Evolutionary conservation across 2,113 vertebrate species (phyloP), one percentile per base, ranked within the genome.

Genomic region (Protobothrops mucrosquamatus): DNA sequence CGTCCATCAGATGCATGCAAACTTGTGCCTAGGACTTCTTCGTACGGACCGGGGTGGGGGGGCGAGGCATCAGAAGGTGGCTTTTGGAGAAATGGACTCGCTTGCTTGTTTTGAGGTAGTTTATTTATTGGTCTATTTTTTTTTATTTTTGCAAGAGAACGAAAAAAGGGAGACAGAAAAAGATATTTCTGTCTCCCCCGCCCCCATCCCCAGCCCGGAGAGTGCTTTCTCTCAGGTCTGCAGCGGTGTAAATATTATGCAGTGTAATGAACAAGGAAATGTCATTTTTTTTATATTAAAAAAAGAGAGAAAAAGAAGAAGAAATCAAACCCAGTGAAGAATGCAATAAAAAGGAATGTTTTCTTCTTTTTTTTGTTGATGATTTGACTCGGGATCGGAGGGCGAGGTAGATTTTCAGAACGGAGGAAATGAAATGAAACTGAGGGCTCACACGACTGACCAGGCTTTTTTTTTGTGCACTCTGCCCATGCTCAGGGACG

Each of bases 331-430:
- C 2, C 14, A 26, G 29, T 34, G 51, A 85, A 56, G 29, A 86
- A 90, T 90, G 92, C 92, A 93, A 93, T 93, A 90, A n/a, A 43
- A 55, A 59, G 29, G 46, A 87, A 48, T 29, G 3, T 61, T 93
- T 90, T 90, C 55, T 90, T 52, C 74, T 7, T 48, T 61, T 51
- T 26, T 39, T 20, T 23, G 46, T 12, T 9, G 20, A 6, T 10
- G 14, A 5, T 89, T 26, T 57, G 51, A 34, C n/a, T 56, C 4
- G 51, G 34, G 4, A 22, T 74, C 2, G 0, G 24, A 20, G 14
- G 3, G 10, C 9, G 1, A 61, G 59, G 59, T 9, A 29, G 59
- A 22, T 61, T 61, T 26, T 29, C 59, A 29, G 24, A 74, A 74
- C n/a, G 11, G 64, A 34, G 15, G 15, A 18, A 20, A 39, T 81